A percentile compares a stretch with the other conserved stretches of the same genome.
Evolutionary conservation across 2,113 vertebrate genomes (phyloP).

Genomic region (Nannospalax galili): DNA sequence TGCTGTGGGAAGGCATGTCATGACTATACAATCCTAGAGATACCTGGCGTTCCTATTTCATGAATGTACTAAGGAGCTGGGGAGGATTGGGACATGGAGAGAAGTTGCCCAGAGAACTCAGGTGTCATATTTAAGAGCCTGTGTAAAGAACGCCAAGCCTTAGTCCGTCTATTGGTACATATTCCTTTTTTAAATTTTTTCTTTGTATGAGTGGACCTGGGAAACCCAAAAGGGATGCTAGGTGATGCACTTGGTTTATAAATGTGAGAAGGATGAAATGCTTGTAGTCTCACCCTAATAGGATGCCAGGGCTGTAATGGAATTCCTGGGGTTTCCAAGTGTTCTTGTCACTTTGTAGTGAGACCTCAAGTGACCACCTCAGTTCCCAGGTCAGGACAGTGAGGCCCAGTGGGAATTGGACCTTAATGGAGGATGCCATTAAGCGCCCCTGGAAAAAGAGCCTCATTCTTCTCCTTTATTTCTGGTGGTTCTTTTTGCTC

Average conservation of each 20-base stretch:
- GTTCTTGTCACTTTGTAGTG: not conserved
- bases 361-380: not conserved
- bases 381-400: not conserved
- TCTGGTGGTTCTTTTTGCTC: too few species aligned
- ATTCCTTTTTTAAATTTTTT: not conserved
- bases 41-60: not conserved
- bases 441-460: not conserved
- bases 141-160: not conserved
- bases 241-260: not conserved
- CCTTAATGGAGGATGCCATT: not conserved
- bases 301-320: not conserved
- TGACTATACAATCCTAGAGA: not conserved
- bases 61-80: not conserved
- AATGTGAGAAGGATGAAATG: not conserved
- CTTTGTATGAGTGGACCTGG: not conserved
- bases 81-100: not conserved
- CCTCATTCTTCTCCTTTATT: not conserved
- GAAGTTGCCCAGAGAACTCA: not conserved
- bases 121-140: not conserved
- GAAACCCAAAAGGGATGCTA: fast-evolving
- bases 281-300: not conserved
- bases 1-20: not conserved
- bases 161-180: fast-evolving
- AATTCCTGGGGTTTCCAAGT: not conserved
- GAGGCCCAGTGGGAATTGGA: not conserved